Percentiles rank a stretch among this genome's conserved stretches.
These are phyloP conservation scores for Rhagoletis pomonella DNA, from an alignment of 1,140 invertebrate genomes.

Conservation along the genomic window DNA sequence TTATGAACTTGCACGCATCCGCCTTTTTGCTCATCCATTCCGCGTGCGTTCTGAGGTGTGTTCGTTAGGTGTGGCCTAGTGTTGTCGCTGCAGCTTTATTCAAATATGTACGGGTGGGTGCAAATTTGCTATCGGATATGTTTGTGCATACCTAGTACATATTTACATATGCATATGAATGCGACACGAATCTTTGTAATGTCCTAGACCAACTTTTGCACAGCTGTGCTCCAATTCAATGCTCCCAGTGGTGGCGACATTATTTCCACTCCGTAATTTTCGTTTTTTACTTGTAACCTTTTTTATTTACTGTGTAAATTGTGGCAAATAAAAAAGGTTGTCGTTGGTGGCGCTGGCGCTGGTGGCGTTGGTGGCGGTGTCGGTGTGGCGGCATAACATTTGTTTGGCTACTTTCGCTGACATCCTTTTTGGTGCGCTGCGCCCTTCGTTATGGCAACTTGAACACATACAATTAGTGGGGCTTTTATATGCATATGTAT, in stretches of 20 bases:
- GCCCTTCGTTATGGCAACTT: slow-evolving; percentile 32
- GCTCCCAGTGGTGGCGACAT: background rate
- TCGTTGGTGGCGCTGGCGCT: background rate
- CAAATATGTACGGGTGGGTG: background rate
- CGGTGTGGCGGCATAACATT: slow-evolving; percentile 35
- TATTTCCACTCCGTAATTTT: background rate
- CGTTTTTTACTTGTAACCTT: background rate
- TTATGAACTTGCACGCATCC: background rate
- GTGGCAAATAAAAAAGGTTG: slow-evolving; percentile 31
- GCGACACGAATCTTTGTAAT: slow-evolving; percentile 52
- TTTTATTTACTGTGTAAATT: slow-evolving; percentile 36
- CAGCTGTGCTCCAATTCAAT: slow-evolving; percentile 30
- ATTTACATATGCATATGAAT: background rate
- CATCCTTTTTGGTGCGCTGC: slow-evolving; percentile 5
- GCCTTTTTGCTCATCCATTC: background rate
- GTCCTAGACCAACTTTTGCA: slow-evolving; percentile 71
- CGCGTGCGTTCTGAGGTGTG: background rate
- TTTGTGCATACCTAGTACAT: background rate
- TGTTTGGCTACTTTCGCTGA: slow-evolving; percentile 45
- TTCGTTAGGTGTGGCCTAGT: slow-evolving; percentile 21
- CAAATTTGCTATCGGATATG: background rate
- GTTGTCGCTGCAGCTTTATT: background rate
- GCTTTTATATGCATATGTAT: background rate
- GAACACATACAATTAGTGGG: slow-evolving; percentile 6
- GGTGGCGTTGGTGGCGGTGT: background rate